Evolutionary conservation across 1,140 invertebrate genomes (phyloP).

Genomic region (Tetragonula clypearis): DNA sequence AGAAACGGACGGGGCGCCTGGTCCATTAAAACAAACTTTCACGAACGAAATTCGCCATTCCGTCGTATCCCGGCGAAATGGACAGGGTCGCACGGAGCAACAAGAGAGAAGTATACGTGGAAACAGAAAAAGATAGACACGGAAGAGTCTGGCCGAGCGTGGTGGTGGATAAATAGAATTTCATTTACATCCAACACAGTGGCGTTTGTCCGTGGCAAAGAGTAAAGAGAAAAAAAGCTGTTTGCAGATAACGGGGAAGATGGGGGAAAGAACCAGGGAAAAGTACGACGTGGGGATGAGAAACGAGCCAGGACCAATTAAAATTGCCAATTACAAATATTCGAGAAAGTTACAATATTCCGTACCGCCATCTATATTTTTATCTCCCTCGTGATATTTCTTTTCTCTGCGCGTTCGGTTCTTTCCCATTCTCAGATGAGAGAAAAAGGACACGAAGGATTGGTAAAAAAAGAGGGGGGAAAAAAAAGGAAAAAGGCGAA

Average conservation of each 20-base stretch:
- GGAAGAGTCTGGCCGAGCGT: not conserved
- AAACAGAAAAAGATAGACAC: not conserved
- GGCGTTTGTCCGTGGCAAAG: not conserved
- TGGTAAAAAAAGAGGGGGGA: not conserved
- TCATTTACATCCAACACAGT: conserved; percentile 42
- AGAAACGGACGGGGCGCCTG: not conserved
- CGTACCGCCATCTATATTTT: not conserved
- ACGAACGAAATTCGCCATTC: not conserved
- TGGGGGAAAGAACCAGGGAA: not conserved
- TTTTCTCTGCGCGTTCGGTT: not conserved
- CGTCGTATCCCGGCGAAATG: not conserved
- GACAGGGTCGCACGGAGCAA: not conserved
- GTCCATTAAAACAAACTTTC: conserved; percentile 19
- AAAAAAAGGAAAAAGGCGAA: conserved; percentile 3
- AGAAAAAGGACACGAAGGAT: conserved; percentile 7
- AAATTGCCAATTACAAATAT: conserved; percentile 44
- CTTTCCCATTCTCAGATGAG: conserved; percentile 25
- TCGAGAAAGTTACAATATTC: conserved; percentile 28
- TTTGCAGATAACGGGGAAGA: not conserved
- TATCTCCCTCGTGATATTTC: not conserved
- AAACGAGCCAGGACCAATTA: conserved; percentile 24
- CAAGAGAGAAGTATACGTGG: not conserved
- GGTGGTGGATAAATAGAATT: conserved; percentile 41
- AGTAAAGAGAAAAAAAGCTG: not conserved
- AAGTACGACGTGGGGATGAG: not conserved